Conservation (phyloP, 2,888 invertebrate genomes). For the Andrena fulva region DNA sequence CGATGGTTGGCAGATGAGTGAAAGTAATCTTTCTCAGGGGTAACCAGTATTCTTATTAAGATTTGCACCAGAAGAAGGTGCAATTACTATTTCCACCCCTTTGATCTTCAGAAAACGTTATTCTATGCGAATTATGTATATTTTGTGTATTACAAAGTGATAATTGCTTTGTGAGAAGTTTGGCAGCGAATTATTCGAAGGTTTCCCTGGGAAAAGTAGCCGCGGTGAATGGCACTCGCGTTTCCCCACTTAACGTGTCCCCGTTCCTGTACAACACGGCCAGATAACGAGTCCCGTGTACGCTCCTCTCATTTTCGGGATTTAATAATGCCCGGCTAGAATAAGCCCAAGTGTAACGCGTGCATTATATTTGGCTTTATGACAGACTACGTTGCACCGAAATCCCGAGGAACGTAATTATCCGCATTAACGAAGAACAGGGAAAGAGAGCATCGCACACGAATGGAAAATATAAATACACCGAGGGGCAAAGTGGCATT, state of each 20-base stretch:
- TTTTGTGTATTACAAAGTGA: background rate
- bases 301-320: conserved; percentile 15
- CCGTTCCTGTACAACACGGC: conserved; percentile 9
- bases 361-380: conserved; percentile 8
- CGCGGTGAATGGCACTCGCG: background rate
- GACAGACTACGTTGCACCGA: background rate
- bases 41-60: no score
- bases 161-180: background rate
- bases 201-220: background rate
- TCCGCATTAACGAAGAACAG: conserved; percentile 15
- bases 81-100: background rate
- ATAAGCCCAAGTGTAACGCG: conserved; percentile 3
- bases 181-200: background rate
- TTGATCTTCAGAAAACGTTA: background rate
- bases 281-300: conserved; percentile 10
- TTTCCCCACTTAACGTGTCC: conserved; percentile 4
- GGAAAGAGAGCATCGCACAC: background rate
- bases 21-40: no score
- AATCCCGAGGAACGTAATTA: conserved; percentile 25
- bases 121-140: background rate
- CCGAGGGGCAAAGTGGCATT: conserved; percentile 24
- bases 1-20: no score
- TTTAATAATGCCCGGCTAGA: conserved; percentile 23
- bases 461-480: conserved; percentile 40
- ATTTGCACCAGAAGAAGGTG: no score